Evolutionary conservation across 2,797 vertebrate genomes (phyloP), one percentile per base, ranked within the genome.

Genomic region (Artibeus jamaicensis): DNA sequence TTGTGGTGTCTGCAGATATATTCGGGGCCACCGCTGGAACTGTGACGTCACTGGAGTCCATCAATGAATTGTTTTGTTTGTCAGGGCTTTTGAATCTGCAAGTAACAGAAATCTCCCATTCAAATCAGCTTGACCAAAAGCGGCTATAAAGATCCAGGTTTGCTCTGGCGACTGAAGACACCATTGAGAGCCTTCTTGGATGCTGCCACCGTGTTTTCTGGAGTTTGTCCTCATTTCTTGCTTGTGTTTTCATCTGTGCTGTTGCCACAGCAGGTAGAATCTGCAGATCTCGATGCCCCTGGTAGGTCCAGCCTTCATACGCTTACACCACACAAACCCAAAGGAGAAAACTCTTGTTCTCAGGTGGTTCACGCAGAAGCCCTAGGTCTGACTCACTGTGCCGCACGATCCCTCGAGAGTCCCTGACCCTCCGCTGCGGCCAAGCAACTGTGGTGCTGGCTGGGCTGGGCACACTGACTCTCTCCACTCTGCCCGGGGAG

Each of bases 381-480:
- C 24, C 19, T 2, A 9, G n/a, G 6, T 3, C 3, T 70, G 4
- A 34, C 26, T 50, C 29, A 8, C 0, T 3, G 19, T 24, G 26
- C 57, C 11, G 1, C 3, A 12, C 1, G 55, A 34, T 34, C 4
- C 0, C 1, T 2, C 1, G 5, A 24, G 11, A 6, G 34, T 21
- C 37, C 18, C 3, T 24, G 18, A 11, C 4, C 39, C 3, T 4
- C 14, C 7, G 11, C 10, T 6, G 6, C 9, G 21, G 39, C 2
- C 3, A 7, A 6, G 9, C 2, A 4, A 44, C 14, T 0, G 42
- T 4, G 14, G 21, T 0, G 0, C 39, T 0, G 21, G 22, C 6
- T 10, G 81, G 37, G 24, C 19, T 0, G 4, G 19, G 11, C 5
- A 5, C 16, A 3, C 32, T 50, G 16, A 37, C 34, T 29, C 10